These are phyloP conservation scores for Hypsibius dujardini DNA, from an alignment of 1,140 invertebrate genomes.

Conservation along the genomic window DNA sequence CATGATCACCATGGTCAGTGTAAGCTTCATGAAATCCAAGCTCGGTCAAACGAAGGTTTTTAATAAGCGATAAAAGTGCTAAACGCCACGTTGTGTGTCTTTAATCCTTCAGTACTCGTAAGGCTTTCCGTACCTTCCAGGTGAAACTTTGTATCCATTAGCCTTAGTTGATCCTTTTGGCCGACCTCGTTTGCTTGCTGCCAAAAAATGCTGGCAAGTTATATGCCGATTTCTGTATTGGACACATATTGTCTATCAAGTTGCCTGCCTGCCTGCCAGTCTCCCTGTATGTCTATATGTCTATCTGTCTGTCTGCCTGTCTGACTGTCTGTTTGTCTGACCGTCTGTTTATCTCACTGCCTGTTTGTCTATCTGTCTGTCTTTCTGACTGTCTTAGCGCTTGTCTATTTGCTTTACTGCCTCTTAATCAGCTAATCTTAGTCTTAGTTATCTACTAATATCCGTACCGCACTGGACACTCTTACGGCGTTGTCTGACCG, in stretches of 20 bases:
- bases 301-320: background rate
- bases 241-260: background rate
- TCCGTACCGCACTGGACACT: background rate
- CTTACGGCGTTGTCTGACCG: no score
- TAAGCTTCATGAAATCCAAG: background rate
- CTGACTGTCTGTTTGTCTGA: no score
- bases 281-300: no score
- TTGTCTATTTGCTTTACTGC: no score
- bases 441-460: no score
- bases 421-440: no score
- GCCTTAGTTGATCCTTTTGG: background rate
- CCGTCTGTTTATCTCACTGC: no score
- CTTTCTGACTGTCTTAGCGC: no score
- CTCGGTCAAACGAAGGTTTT: background rate
- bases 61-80: background rate
- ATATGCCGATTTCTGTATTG: background rate
- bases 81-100: background rate
- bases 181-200: background rate
- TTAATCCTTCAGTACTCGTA: background rate
- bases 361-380: no score
- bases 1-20: background rate
- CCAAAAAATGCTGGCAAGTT: background rate
- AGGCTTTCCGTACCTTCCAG: background rate
- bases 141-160: background rate
- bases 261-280: background rate